These are phyloP conservation scores for Microtus pennsylvanicus DNA, from an alignment of 2,113 vertebrate genomes.

Conservation along the genomic window DNA sequence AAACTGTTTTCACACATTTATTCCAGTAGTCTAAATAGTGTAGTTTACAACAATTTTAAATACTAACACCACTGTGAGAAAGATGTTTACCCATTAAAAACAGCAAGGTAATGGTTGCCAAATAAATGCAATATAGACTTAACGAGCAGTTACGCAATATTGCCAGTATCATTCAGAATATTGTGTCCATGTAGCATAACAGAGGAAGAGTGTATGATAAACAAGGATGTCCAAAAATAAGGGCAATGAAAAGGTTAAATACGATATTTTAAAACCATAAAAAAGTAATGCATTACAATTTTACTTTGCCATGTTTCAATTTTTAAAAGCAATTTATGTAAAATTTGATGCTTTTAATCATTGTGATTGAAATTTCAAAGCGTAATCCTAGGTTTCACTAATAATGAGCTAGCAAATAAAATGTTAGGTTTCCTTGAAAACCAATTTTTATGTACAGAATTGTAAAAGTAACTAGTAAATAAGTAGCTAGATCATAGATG, in stretches of 20 bases:
- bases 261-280: background rate
- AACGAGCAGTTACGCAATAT: background rate
- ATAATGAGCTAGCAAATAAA: background rate
- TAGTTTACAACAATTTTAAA: background rate
- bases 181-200: background rate
- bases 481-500: background rate
- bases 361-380: slow-evolving; percentile 35
- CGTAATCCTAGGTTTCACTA: background rate
- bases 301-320: background rate
- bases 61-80: background rate
- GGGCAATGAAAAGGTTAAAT: background rate
- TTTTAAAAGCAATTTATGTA: background rate
- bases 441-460: background rate
- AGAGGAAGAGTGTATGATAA: background rate
- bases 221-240: background rate
- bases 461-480: background rate
- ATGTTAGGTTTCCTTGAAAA: background rate
- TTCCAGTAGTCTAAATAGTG: background rate
- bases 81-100: background rate
- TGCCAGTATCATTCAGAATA: background rate
- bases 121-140: background rate
- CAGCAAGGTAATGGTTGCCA: background rate
- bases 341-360: background rate
- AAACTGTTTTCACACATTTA: background rate
- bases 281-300: background rate